A percentile compares a stretch with the other conserved stretches of the same genome.
Evolutionary conservation across 37 sponge, comb jelly and placozoan genomes (phyloP).

Genomic region (Agelas oroides): DNA sequence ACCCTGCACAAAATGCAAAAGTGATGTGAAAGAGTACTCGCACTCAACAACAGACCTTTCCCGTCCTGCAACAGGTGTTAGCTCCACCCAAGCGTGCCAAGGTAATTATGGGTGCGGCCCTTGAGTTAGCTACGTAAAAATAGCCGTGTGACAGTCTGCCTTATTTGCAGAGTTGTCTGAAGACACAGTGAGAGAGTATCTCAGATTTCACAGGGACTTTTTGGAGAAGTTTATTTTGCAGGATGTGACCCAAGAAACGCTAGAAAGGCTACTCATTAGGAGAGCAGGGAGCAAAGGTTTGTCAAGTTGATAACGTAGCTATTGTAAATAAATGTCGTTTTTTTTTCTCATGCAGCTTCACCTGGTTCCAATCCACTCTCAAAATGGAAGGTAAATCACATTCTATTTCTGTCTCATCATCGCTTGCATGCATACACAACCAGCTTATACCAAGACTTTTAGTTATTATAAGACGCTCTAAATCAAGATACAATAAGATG

Average conservation of each 20-base stretch:
- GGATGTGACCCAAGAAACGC: constrained; percentile 29
- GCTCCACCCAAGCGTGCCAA: constrained; percentile 15
- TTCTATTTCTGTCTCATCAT: too few relatives aligned
- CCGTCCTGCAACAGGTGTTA: neutral
- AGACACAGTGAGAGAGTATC: constrained; percentile 23
- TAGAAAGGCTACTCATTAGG: constrained; percentile 54
- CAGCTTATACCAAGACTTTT: too few relatives aligned
- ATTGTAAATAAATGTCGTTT: too few relatives aligned
- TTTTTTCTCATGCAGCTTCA: neutral
- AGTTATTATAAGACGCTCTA: too few relatives aligned
- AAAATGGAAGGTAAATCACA: constrained; percentile 34
- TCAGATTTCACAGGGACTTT: constrained; percentile 32
- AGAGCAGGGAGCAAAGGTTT: constrained; percentile 18
- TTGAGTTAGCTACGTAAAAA: too few relatives aligned
- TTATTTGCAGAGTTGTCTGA: neutral
- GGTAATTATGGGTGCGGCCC: too few relatives aligned
- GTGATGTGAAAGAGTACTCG: neutral
- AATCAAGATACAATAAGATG: too few relatives aligned
- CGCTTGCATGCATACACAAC: too few relatives aligned
- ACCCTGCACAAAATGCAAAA: neutral
- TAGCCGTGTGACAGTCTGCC: too few relatives aligned
- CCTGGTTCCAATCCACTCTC: neutral
- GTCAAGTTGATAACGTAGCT: too few relatives aligned
- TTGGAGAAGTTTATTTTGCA: constrained; percentile 54
- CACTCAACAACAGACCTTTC: neutral